phyloP scores from a whole-genome alignment of 2,888 invertebrate genomes.

The Eristalis pertinax region DNA sequence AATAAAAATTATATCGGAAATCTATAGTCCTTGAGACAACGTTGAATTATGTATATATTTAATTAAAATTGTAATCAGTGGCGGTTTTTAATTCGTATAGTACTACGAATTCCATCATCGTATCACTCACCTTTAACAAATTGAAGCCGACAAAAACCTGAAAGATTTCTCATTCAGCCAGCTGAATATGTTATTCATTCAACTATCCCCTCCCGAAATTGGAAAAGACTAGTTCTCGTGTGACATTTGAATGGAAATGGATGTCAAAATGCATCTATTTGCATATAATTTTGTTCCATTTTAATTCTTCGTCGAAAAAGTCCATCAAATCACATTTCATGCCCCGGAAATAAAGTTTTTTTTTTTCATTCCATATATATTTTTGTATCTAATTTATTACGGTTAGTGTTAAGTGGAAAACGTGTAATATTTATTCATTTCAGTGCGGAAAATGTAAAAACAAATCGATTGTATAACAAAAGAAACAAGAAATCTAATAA shows the following conservation, averaged over 20 bases:
- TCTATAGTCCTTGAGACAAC: not conserved
- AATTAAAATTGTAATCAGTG: too few species aligned
- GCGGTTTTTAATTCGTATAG: too few species aligned
- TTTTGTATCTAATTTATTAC: conserved; percentile 26
- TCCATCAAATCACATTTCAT: conserved; percentile 37
- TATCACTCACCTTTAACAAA: not conserved
- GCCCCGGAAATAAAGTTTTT: not conserved
- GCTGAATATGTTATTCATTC: conserved; percentile 48
- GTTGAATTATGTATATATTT: too few species aligned
- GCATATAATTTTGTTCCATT: conserved; percentile 64
- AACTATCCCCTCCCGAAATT: conserved; percentile 41
- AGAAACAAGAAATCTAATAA: conserved; percentile 30
- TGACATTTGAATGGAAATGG: conserved; percentile 71
- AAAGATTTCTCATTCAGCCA: conserved; percentile 5
- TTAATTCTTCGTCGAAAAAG: conserved; percentile 41
- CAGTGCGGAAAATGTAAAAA: conserved; percentile 35
- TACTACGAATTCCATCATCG: not conserved
- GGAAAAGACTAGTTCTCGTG: conserved; percentile 65
- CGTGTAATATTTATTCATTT: conserved; percentile 28
- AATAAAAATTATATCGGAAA: too few species aligned
- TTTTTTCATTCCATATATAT: conserved; percentile 49
- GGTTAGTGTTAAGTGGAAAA: conserved; percentile 40
- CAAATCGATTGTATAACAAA: conserved; percentile 68
- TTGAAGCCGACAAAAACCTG: not conserved
- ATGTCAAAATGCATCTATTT: conserved; percentile 72